Evolutionary conservation across 2,113 vertebrate genomes (phyloP).

Genomic region (Bubo scandiacus): DNA sequence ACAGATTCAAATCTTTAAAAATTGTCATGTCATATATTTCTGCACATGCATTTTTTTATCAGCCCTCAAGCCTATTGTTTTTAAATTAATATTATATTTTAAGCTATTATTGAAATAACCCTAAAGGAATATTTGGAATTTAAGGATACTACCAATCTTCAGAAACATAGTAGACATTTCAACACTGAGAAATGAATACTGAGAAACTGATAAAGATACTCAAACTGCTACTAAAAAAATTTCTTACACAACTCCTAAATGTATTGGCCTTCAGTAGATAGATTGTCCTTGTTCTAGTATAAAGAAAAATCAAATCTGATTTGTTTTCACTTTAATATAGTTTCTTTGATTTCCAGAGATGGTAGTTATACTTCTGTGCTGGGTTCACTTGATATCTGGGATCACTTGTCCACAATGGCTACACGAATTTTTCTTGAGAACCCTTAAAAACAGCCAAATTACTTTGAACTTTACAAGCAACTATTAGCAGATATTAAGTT

Average conservation of each 20-base stretch:
- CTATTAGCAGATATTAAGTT: not conserved
- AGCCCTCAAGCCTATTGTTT: not conserved
- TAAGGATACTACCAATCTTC: not conserved
- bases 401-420: not conserved
- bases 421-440: not conserved
- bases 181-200: not conserved
- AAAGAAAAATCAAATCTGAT: not conserved
- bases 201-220: not conserved
- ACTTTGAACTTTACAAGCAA: not conserved
- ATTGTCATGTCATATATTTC: not conserved
- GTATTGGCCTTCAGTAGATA: not conserved
- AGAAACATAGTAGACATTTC: not conserved
- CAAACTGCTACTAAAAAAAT: not conserved
- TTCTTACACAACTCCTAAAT: not conserved
- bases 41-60: not conserved
- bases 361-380: not conserved
- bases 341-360: not conserved
- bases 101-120: not conserved
- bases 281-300: not conserved
- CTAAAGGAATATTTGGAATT: not conserved
- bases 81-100: not conserved
- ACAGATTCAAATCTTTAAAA: conserved; percentile 9
- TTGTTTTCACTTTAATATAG: not conserved
- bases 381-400: not conserved
- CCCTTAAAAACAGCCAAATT: not conserved